phyloP scores from a whole-genome alignment of 2,113 vertebrate genomes.

The Xenopus borealis region DNA sequence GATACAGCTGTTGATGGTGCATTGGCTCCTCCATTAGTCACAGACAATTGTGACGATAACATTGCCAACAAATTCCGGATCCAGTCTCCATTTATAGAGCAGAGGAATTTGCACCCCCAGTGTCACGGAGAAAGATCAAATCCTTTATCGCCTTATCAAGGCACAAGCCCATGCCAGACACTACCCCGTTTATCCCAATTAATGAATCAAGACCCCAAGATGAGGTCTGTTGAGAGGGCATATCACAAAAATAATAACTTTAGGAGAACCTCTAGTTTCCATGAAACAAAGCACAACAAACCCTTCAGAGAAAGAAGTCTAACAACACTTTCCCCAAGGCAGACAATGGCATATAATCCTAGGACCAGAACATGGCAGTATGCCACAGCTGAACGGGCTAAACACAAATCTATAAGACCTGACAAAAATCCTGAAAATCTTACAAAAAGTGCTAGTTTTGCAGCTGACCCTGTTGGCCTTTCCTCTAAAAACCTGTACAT shows the following conservation, averaged over 20 bases:
- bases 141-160: slow-evolving; percentile 56
- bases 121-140: slow-evolving; percentile 57
- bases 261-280: slow-evolving; percentile 87
- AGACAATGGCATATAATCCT: slow-evolving; percentile 68
- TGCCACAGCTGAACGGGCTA: slow-evolving; percentile 59
- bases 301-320: slow-evolving; percentile 89
- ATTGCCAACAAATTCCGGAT: slow-evolving; percentile 66
- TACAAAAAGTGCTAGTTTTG: slow-evolving; percentile 34
- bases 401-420: slow-evolving; percentile 52
- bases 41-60: slow-evolving; percentile 67
- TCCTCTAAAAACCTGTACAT: slow-evolving; percentile 45
- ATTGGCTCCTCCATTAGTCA: slow-evolving; percentile 51
- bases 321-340: slow-evolving; percentile 70
- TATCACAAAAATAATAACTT: slow-evolving; percentile 74
- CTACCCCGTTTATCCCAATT: slow-evolving; percentile 60
- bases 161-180: slow-evolving; percentile 60
- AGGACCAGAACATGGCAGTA: slow-evolving; percentile 71
- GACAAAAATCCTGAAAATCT: slow-evolving; percentile 52
- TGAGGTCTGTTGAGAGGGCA: slow-evolving; percentile 71
- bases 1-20: slow-evolving; percentile 77
- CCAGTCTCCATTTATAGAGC: slow-evolving; percentile 73
- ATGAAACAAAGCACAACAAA: slow-evolving; percentile 75
- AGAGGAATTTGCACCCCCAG: slow-evolving; percentile 47
- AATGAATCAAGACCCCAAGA: slow-evolving; percentile 74
- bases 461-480: slow-evolving; percentile 22